These are phyloP conservation scores for Lasioglossum morio DNA, from an alignment of 2,888 invertebrate genomes.

Conservation along the genomic window DNA sequence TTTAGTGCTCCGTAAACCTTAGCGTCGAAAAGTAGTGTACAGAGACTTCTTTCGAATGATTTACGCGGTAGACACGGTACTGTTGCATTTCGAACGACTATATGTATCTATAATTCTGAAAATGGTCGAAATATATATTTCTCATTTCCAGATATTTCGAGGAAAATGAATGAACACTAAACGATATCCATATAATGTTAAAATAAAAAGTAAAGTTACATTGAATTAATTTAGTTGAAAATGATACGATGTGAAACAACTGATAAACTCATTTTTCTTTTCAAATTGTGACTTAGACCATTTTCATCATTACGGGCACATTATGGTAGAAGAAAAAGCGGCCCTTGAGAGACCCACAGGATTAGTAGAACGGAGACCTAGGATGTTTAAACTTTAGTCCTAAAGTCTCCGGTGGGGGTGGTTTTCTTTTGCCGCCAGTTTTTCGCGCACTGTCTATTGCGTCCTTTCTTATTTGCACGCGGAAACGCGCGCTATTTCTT, in stretches of 20 bases:
- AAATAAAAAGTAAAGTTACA: too few relatives aligned
- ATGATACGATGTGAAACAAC: too few relatives aligned
- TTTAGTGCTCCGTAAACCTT: not conserved
- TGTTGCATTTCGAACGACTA: not conserved
- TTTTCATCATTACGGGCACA: not conserved
- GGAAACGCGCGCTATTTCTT: not conserved
- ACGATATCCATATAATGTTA: too few relatives aligned
- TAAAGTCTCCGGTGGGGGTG: not conserved
- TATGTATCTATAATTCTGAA: not conserved
- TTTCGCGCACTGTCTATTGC: not conserved
- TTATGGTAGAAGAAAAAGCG: not conserved
- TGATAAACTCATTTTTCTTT: too few relatives aligned
- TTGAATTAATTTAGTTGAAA: too few relatives aligned
- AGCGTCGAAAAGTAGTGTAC: not conserved
- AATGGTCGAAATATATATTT: too few relatives aligned
- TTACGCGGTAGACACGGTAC: not conserved
- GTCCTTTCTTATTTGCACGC: not conserved
- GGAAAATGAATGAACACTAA: too few relatives aligned
- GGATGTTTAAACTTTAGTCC: not conserved
- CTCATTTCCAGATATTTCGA: too few relatives aligned
- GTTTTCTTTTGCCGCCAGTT: not conserved
- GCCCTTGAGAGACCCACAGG: not conserved
- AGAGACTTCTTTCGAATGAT: not conserved
- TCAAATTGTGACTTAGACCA: too few relatives aligned
- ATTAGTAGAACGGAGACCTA: not conserved